Evolutionary conservation across 2,888 invertebrate species (phyloP), one percentile per base, ranked within the genome.

Genomic region (Dysmachus trigonus): DNA sequence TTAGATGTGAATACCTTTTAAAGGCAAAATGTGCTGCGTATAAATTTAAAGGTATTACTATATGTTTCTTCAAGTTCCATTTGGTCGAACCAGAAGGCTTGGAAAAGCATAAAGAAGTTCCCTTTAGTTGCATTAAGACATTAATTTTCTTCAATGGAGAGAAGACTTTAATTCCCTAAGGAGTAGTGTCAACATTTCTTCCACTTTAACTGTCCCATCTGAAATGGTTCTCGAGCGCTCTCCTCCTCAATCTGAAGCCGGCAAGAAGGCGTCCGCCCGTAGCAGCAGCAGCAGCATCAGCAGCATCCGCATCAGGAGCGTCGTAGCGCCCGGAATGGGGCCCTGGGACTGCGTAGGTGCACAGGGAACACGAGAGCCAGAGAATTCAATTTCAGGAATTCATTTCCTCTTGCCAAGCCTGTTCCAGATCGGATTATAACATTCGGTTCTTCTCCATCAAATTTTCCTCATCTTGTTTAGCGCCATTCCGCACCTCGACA

Each of bases 381-480:
- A 76, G 35, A 76, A 76, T 76, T 76, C 76, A 76, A 76, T 76
- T 76, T 76, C 33, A 76, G 35, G 38, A 76, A 38, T 38, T 76
- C 76, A 76, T 76, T 76, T 76, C 38, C 76, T 22, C 76, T 38
- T 38, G 33, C 76, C 76, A 35, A 22, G 33, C 38, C 76, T 76
- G 76, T 38, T 76, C 35, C 33, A 76, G 76, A 76, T 76, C 76
- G 38, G 76, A 76, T 76, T 76, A 76, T 76, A 76, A 38, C 76
- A 76, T 76, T 76, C 76, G 76, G 38, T 13, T 76, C 33, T 35
- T 38, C 38, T 76, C 76, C 76, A 35, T 76, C 76, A 76, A 76
- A 76, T 76, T 76, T 76, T 76, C 76, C 35, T 76, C 35, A 38
- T 76, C 35, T 76, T 38, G 18, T 22, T 76, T 33, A 33, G n/a